Base-by-base conservation (phyloP, 2,797 vertebrate species). In the Leptatherina wallacei region DNA sequence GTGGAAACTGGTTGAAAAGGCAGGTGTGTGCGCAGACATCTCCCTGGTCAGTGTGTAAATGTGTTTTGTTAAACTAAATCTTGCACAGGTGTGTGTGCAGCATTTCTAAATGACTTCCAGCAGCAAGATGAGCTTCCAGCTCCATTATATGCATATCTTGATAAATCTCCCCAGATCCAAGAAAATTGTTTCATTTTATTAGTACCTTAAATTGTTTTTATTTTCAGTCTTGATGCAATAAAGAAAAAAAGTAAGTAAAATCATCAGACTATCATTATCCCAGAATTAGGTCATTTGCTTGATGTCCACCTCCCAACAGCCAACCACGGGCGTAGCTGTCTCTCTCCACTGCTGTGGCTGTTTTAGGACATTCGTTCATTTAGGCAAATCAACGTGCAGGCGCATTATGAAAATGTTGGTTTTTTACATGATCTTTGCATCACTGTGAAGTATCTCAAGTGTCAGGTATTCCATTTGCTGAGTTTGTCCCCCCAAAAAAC, bases 291-390 rank as follows among this genome's bases (percentile, higher is more conserved):
- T 35, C 9, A 20, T 20, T n/a, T 58, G 57, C 22, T n/a, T 24
- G 20, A 44, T 44, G n/a, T 36, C 33, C n/a, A 38, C 20, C 8
- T 12, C 38, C 11, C 13, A 24, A 12, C 27, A 32, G 35, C 20
- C 40, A 3, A 33, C 18, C 49, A 30, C 33, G n/a, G 35, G 35
- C 27, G 56, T 65, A 76, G 68, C 62, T 71, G 68, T 70, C 67
- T 44, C 65, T 38, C 42, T 69, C 40, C 42, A 62, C 47, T 61
- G 61, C 61, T 65, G 44, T 10, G 36, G 58, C 55, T 59, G 47
- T 47, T 65, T 77, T 27, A 71, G 62, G 74, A 47, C 74, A 55
- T 70, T 70, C 56, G 9, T 76, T 76, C 57, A 71, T 56, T 71
- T 66, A 77, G 57, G 68, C 62, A 77, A 77, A 77, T 71, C 57